phyloP scores from a whole-genome alignment of 2,797 vertebrate genomes.

The Nannoperca obscura region DNA sequence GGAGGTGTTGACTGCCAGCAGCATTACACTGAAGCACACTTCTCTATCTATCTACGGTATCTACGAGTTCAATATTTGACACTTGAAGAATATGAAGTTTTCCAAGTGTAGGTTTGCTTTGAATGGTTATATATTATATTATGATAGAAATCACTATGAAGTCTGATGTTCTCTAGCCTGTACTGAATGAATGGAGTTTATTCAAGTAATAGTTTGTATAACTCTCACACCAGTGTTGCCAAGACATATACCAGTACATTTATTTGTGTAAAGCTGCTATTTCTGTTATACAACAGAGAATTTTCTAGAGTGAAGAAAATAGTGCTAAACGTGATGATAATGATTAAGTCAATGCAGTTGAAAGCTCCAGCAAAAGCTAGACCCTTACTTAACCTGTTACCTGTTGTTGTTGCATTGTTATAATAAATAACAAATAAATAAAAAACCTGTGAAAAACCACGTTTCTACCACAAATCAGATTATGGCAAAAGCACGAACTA shows the following conservation, averaged over 20 bases:
- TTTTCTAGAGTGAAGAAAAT: background rate
- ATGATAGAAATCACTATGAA: background rate
- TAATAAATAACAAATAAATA: background rate
- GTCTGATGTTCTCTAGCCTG: background rate
- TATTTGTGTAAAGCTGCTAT: background rate
- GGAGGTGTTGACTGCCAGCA: conserved; percentile 67
- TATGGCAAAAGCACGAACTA: background rate
- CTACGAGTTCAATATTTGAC: background rate
- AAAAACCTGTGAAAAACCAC: background rate
- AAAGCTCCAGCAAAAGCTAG: background rate
- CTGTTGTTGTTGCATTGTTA: background rate
- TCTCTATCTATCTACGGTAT: conserved; percentile 7
- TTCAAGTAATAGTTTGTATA: background rate
- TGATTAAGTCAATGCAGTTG: background rate
- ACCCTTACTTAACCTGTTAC: background rate
- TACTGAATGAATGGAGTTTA: background rate
- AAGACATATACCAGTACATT: background rate
- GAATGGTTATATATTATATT: background rate
- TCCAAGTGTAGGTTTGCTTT: background rate
- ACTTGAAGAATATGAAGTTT: background rate
- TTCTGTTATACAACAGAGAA: background rate
- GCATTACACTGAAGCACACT: conserved; percentile 33
- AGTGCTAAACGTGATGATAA: background rate
- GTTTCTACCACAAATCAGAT: background rate
- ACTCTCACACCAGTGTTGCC: background rate